A percentile compares a stretch with the other conserved stretches of the same genome.
These are phyloP conservation scores for Phyllotreta striolata DNA, from an alignment of 2,888 invertebrate species.

Conservation along the genomic window DNA sequence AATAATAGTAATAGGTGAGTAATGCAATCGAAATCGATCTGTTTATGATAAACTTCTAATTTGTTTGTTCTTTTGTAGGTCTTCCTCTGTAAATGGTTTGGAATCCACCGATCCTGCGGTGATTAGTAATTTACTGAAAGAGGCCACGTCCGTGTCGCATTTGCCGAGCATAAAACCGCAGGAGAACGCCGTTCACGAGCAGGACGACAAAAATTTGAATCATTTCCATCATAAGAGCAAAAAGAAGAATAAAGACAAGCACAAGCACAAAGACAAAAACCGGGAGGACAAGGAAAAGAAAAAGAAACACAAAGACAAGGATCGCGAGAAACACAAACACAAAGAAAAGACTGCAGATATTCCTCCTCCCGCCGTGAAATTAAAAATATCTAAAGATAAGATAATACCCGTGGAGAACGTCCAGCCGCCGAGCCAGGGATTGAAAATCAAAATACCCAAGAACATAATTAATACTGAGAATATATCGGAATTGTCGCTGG, in stretches of 20 bases:
- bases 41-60: background rate
- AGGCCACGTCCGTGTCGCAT: constrained; percentile 57
- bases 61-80: background rate
- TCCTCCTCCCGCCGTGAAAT: constrained; percentile 60
- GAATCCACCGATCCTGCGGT: constrained; percentile 78
- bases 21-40: background rate
- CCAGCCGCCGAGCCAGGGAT: constrained; percentile 59
- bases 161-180: constrained; percentile 53
- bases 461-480: constrained; percentile 70
- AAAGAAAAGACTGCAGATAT: constrained; percentile 58
- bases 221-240: constrained; percentile 57
- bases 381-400: constrained; percentile 60
- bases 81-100: constrained; percentile 66
- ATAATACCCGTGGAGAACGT: constrained; percentile 40
- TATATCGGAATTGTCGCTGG: constrained; percentile 53
- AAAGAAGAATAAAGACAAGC: constrained; percentile 81
- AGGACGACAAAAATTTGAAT: constrained; percentile 36
- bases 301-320: constrained; percentile 73
- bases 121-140: constrained; percentile 75
- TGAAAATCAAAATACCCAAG: constrained; percentile 85
- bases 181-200: constrained; percentile 45
- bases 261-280: constrained; percentile 79
- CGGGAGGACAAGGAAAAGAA: constrained; percentile 74
- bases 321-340: constrained; percentile 70
- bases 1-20: constrained; percentile 3